A percentile compares a stretch with the other conserved stretches of the same genome.
phyloP scores from a whole-genome alignment of 2,113 vertebrate genomes.

The Hypanus sabinus region DNA sequence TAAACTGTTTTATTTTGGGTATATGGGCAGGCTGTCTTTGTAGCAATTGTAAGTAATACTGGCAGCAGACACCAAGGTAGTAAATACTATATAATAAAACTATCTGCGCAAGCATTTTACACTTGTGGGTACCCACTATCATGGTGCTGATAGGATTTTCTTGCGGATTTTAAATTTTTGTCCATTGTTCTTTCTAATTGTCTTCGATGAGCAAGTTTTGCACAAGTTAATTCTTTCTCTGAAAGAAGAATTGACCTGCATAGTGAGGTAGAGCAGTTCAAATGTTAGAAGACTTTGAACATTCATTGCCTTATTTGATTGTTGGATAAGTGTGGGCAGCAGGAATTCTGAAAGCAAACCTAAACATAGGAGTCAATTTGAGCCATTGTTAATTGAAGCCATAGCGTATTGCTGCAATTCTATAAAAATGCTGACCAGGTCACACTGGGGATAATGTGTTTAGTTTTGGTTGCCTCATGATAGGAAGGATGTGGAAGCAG shows the following conservation, averaged over 20 bases:
- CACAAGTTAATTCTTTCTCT: neutral
- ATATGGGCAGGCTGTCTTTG: neutral
- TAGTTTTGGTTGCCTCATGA: no score
- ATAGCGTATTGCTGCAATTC: no score
- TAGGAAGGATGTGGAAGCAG: no score
- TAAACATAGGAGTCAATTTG: no score
- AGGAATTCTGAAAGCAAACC: neutral
- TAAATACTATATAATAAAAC: neutral
- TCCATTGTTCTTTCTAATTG: neutral
- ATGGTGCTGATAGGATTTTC: neutral
- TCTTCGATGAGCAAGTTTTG: neutral
- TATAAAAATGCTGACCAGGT: no score
- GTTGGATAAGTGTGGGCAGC: neutral
- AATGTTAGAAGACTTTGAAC: neutral
- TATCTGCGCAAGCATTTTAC: neutral
- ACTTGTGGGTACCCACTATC: neutral
- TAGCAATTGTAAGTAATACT: neutral
- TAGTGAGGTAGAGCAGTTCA: neutral
- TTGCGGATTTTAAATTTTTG: neutral
- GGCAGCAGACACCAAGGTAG: constrained; percentile 44
- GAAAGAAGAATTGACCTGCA: neutral
- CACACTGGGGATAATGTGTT: no score
- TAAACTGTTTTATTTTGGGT: neutral
- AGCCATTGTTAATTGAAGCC: neutral
- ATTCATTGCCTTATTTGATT: neutral